Conservation (phyloP, 2,113 vertebrate genomes). For the Lophura nycthemera region DNA sequence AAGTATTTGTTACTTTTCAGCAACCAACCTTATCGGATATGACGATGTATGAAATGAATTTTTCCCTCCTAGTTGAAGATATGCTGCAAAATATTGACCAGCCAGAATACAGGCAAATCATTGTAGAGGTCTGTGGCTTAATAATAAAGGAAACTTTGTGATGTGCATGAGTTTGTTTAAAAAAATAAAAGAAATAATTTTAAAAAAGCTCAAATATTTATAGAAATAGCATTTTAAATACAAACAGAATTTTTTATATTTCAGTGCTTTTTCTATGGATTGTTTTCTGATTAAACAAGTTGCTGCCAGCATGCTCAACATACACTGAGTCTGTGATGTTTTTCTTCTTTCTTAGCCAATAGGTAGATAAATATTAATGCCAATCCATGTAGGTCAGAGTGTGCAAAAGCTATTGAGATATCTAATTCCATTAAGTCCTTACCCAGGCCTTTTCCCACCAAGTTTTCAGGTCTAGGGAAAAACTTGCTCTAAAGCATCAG, state of each 20-base stretch:
- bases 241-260: neutral
- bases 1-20: slow-evolving; percentile 74
- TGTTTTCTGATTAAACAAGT: neutral
- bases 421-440: neutral
- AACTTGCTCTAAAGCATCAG: neutral
- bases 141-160: neutral
- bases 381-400: neutral
- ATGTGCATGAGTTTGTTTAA: neutral
- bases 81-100: slow-evolving; percentile 91
- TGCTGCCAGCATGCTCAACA: neutral
- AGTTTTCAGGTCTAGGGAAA: neutral
- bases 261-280: neutral
- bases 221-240: neutral
- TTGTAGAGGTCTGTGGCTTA: slow-evolving; percentile 89
- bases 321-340: neutral
- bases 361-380: neutral
- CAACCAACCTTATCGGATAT: slow-evolving; percentile 98
- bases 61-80: slow-evolving; percentile 98
- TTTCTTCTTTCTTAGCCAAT: neutral
- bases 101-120: slow-evolving; percentile 93
- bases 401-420: neutral
- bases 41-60: slow-evolving; percentile 99
- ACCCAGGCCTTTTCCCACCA: neutral
- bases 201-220: neutral
- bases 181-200: neutral